Evolutionary conservation across 2,797 vertebrate species (phyloP).

Genomic region (Natrix natrix): DNA sequence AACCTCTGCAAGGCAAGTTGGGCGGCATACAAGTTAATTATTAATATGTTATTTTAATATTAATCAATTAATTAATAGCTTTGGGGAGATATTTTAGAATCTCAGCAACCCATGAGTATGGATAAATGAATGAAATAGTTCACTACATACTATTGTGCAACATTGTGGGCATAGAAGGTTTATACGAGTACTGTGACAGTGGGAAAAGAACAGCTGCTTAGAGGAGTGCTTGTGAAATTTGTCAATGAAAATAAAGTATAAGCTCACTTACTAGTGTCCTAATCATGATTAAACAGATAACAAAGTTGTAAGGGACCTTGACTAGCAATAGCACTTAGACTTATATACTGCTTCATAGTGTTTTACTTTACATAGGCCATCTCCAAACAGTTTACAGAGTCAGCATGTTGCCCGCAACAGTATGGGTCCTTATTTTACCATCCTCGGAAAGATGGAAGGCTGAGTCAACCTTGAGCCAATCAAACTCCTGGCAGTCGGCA

Average conservation of each 20-base stretch:
- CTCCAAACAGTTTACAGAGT: not conserved
- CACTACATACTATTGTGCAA: not conserved
- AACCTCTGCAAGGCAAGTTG: not conserved
- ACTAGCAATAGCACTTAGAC: not conserved
- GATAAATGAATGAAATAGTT: not conserved
- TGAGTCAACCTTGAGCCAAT: not conserved
- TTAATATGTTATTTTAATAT: not conserved
- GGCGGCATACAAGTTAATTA: not conserved
- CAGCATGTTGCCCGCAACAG: not conserved
- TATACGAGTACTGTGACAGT: not conserved
- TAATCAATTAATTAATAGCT: not conserved
- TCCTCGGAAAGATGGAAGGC: not conserved
- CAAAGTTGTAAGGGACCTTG: no score
- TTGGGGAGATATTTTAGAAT: not conserved
- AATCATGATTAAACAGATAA: no score
- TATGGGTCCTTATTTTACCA: not conserved
- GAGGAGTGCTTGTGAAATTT: not conserved
- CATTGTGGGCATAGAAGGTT: not conserved
- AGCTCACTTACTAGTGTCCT: not conserved
- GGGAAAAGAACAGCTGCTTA: not conserved
- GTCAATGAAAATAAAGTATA: not conserved
- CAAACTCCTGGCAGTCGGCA: not conserved
- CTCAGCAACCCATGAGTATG: not conserved
- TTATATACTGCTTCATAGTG: not conserved
- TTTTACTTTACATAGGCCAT: not conserved